Percentiles rank a stretch among this genome's conserved stretches.
phyloP scores from a whole-genome alignment of 30 jellyfish, hydroid and myxozoan species.

The Clytia hemisphaerica region DNA sequence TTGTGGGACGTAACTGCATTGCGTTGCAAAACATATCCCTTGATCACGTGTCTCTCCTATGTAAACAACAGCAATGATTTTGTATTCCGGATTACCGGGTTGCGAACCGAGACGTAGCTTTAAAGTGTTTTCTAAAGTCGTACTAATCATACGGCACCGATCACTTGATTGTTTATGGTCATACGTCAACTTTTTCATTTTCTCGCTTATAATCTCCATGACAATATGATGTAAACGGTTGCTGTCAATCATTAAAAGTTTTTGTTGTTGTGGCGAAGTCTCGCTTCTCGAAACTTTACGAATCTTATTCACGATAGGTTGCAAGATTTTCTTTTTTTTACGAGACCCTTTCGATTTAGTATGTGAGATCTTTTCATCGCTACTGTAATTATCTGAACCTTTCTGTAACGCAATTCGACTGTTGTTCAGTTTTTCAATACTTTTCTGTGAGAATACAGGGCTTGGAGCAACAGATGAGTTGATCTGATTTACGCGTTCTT shows the following conservation, averaged over 20 bases:
- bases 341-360: too few relatives aligned
- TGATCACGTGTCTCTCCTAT: conserved; percentile 68
- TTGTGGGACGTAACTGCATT: conserved; percentile 72
- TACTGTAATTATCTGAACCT: too few relatives aligned
- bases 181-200: conserved; percentile 11
- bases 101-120: conserved; percentile 43
- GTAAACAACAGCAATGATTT: conserved; percentile 58
- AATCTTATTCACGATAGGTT: not conserved
- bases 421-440: too few relatives aligned
- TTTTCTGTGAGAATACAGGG: too few relatives aligned
- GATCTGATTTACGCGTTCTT: too few relatives aligned
- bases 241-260: conserved; percentile 10
- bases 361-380: too few relatives aligned
- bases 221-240: conserved; percentile 16
- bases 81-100: conserved; percentile 26
- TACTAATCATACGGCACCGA: conserved; percentile 64
- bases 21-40: conserved; percentile 88
- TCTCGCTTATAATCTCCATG: not conserved
- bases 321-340: not conserved
- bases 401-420: too few relatives aligned
- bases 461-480: too few relatives aligned
- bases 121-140: conserved; percentile 44
- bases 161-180: conserved; percentile 47
- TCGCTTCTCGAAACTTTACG: conserved; percentile 19
- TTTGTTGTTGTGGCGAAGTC: not conserved